A percentile compares a stretch with the other conserved stretches of the same genome.
phyloP scores from a whole-genome alignment of 2,888 invertebrate species.

The Tetropium fuscum region DNA sequence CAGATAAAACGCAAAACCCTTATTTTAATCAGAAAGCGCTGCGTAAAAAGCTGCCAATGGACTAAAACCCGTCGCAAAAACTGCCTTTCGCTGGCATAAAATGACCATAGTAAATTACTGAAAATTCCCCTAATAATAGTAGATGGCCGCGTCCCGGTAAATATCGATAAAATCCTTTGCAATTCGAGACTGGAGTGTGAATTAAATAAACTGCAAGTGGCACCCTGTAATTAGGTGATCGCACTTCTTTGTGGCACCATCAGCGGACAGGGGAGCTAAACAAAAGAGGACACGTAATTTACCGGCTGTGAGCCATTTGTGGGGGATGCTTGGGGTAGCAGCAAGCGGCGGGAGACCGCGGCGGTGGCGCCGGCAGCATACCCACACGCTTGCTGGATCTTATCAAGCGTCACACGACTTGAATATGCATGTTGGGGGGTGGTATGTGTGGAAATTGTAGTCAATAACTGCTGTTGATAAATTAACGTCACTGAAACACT shows the following conservation, averaged over 20 bases:
- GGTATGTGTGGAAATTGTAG: too few species aligned
- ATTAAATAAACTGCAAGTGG: conserved; percentile 26
- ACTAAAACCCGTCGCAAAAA: too few species aligned
- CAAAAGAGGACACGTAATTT: conserved; percentile 30
- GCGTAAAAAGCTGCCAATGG: too few species aligned
- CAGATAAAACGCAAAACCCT: too few species aligned
- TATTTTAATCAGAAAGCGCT: too few species aligned
- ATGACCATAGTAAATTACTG: too few species aligned
- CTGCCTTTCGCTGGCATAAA: too few species aligned
- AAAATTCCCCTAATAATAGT: too few species aligned
- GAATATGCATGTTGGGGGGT: background rate
- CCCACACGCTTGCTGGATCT: background rate
- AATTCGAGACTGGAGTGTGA: conserved; percentile 19
- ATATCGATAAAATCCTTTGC: too few species aligned
- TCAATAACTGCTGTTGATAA: too few species aligned
- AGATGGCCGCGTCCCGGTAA: too few species aligned
- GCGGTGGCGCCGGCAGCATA: background rate
- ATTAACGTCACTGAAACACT: too few species aligned
- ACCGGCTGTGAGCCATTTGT: conserved; percentile 12
- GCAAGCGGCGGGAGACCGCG: background rate
- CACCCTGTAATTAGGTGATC: conserved; percentile 34
- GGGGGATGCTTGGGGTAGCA: background rate
- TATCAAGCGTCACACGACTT: background rate
- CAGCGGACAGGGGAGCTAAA: conserved; percentile 23
- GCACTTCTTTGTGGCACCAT: conserved; percentile 31